A percentile compares a stretch with the other conserved stretches of the same genome.
These are phyloP conservation scores for Enoplolaimus lenunculus DNA, from an alignment of 2,888 invertebrate genomes.

Conservation along the genomic window DNA sequence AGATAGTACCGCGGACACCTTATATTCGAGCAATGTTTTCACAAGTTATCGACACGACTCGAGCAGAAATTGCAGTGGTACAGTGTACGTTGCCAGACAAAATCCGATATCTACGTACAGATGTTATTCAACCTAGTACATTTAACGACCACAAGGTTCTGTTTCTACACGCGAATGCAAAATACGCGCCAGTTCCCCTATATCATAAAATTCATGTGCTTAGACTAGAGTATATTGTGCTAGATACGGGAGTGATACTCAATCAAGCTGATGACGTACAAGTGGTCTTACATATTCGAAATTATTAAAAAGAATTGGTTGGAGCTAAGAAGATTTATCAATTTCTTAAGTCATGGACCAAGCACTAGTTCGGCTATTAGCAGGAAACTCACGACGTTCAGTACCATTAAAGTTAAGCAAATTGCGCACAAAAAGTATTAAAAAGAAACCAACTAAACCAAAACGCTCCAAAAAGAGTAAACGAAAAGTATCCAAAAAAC, in stretches of 20 bases:
- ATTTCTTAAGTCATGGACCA: background rate
- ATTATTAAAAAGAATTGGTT: no score
- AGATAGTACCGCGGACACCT: background rate
- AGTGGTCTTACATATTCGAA: no score
- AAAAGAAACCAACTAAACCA: background rate
- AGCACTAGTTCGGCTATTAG: background rate
- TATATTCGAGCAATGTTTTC: background rate
- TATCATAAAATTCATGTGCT: background rate
- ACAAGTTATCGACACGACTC: background rate
- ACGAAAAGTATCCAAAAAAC: background rate
- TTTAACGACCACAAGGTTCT: background rate
- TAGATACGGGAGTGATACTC: no score
- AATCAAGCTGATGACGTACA: no score
- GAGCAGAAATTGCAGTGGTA: background rate
- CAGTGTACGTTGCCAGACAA: background rate
- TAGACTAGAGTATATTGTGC: no score
- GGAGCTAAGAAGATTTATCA: no score
- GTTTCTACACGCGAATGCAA: background rate
- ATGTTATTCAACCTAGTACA: background rate
- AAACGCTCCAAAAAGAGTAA: background rate
- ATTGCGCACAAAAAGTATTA: background rate
- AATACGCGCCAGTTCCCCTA: background rate
- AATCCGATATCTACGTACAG: background rate
- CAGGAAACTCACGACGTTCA: background rate
- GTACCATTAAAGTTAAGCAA: background rate